Evolutionary conservation across 2,888 invertebrate genomes (phyloP).

Genomic region (Abscondita cerata): DNA sequence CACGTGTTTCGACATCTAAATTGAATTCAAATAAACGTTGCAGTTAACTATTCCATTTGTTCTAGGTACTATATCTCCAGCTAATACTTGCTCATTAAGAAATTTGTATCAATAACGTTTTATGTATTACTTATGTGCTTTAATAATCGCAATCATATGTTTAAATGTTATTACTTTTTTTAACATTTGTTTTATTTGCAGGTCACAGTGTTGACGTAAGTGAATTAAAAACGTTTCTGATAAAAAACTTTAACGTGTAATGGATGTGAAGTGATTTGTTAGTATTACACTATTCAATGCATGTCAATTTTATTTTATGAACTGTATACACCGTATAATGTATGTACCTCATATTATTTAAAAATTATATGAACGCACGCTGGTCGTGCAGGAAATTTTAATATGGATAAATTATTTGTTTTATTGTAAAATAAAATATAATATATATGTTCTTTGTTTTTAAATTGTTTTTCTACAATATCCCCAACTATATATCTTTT

Average conservation of each 20-base stretch:
- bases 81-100: too few relatives aligned
- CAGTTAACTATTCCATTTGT: too few relatives aligned
- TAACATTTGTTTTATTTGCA: conserved; percentile 39
- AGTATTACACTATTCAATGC: conserved; percentile 34
- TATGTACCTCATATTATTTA: conserved; percentile 47
- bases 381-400: conserved; percentile 51
- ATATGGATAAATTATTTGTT: conserved; percentile 50
- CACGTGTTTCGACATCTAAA: too few relatives aligned
- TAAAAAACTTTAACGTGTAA: conserved; percentile 48
- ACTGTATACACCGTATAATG: conserved; percentile 27
- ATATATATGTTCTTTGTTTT: conserved; percentile 49
- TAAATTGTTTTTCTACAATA: conserved; percentile 40
- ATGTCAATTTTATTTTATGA: conserved; percentile 41
- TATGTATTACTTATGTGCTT: too few relatives aligned
- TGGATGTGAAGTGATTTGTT: conserved; percentile 24
- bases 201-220: conserved; percentile 56
- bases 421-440: conserved; percentile 45
- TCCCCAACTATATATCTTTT: too few relatives aligned
- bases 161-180: too few relatives aligned
- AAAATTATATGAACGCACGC: conserved; percentile 48
- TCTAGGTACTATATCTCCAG: too few relatives aligned
- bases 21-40: too few relatives aligned
- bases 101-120: too few relatives aligned
- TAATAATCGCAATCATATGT: too few relatives aligned
- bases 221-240: conserved; percentile 52